Base-by-base conservation (phyloP, 1,140 invertebrate species). In the Nasonia longicornis region DNA sequence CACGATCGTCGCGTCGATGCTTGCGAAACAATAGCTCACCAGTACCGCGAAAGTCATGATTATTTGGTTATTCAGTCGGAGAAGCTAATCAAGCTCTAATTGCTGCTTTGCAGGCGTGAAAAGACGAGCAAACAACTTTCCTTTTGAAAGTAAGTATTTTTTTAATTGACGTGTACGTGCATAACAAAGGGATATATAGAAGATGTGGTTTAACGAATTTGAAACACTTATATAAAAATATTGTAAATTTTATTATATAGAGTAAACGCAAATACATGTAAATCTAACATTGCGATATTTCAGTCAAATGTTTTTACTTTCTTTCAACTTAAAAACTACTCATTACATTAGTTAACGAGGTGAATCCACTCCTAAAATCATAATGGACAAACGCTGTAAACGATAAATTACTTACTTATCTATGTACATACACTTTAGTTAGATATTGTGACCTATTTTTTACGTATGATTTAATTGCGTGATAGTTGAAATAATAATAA, bases 181-280 rank as follows among this genome's bases (percentile, higher is more conserved):
- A 48, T 48, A 16, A 12, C 12, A 16, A n/a, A 10, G 48, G 16
- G 20, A 2, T 6, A 58, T 52, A 35, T 63, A 14, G 35, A 64
- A n/a, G 0, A 66, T 35, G 20, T 7, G n/a, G 20, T 29, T 45
- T 6, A 75, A 75, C 26, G 26, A 63, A 22, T 22, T 38, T 76
- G 16, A 58, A 38, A n/a, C 45, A 52, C 42, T 77, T 69, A 69
- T 77, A 77, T 16, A 66, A 77, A 77, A 77, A 77, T 77, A 69
- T 70, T n/a, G 69, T 77, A 69, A 77, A 48, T 69, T 77, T 69
- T 69, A 77, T 77, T 77, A 31, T 35, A 35, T 58, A 58, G 35
- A 77, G 48, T 77, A 70, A 77, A 52, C 42, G 66, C 48, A 69
- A 52, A 77, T 77, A 77, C 66, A 77, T 77, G 8, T 48, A 70